Percentiles rank a stretch among this genome's conserved stretches.
Conservation (phyloP, 1,140 invertebrate species). For the Drosophila carrolli region DNA sequence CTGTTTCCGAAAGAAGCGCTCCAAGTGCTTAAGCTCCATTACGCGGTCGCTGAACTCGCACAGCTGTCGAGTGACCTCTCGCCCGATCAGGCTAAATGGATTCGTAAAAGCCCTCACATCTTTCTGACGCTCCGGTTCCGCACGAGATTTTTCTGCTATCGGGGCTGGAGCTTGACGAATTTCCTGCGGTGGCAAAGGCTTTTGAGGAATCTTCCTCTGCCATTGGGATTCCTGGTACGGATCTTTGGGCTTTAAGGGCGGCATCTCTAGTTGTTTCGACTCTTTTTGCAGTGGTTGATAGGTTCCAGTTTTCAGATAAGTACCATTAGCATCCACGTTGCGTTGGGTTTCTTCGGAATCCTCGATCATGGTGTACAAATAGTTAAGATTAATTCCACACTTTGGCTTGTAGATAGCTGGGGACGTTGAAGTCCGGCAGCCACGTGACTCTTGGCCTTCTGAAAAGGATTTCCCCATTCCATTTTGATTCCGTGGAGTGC, state of each 20-base stretch:
- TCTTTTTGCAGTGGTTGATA: slow-evolving; percentile 77
- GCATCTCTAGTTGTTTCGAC: slow-evolving; percentile 10
- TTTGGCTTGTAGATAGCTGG: slow-evolving; percentile 9
- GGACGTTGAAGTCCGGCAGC: no score
- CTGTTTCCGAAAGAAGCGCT: slow-evolving; percentile 74
- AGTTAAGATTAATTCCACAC: slow-evolving; percentile 49
- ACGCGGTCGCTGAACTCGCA: slow-evolving; percentile 57
- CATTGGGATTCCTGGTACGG: slow-evolving; percentile 1
- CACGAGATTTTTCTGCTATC: neutral
- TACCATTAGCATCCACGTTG: slow-evolving; percentile 73
- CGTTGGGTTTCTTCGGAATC: slow-evolving; percentile 80
- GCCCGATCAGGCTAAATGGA: slow-evolving; percentile 23
- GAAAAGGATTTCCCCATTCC: neutral
- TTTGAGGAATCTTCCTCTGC: neutral
- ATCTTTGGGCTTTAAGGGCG: neutral
- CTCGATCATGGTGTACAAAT: slow-evolving; percentile 79
- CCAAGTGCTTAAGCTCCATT: slow-evolving; percentile 52
- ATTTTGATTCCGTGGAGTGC: slow-evolving; percentile 4
- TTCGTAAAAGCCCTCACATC: slow-evolving; percentile 29
- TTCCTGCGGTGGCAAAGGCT: neutral
- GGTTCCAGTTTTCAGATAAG: slow-evolving; percentile 79
- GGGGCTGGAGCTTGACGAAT: neutral
- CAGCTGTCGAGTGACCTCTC: slow-evolving; percentile 55
- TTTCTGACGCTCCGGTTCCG: neutral
- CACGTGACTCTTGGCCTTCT: neutral